Conservation (phyloP, 2,888 invertebrate genomes). For the Hyposoter dolosus region DNA sequence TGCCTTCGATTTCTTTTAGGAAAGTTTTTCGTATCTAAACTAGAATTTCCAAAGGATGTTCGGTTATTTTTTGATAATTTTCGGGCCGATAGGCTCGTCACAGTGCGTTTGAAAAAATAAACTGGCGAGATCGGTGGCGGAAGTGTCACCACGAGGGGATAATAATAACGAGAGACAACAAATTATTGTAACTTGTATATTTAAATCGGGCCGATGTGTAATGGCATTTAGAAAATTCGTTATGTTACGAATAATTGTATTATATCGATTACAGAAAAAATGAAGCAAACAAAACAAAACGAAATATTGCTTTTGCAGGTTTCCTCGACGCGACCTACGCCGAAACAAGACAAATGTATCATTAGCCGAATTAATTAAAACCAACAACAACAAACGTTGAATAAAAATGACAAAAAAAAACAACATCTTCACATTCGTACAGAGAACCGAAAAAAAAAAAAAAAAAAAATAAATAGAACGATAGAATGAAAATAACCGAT, state of each 20-base stretch:
- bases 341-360: constrained; percentile 52
- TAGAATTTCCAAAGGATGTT: no score
- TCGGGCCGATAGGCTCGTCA: no score
- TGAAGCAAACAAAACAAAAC: neutral
- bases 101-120: no score
- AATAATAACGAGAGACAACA: neutral
- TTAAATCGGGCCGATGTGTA: constrained; percentile 64
- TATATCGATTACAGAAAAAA: constrained; percentile 48
- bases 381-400: constrained; percentile 11
- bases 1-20: no score
- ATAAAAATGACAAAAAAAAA: constrained; percentile 26
- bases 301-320: constrained; percentile 42
- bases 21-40: no score
- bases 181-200: constrained; percentile 56
- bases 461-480: constrained; percentile 16
- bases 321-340: constrained; percentile 40
- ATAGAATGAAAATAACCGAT: constrained; percentile 12
- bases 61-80: no score
- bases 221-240: constrained; percentile 68
- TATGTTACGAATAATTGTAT: constrained; percentile 64
- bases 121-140: no score
- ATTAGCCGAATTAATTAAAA: constrained; percentile 34
- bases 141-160: no score
- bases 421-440: constrained; percentile 47
- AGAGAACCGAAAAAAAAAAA: constrained; percentile 47